A percentile compares a stretch with the other conserved stretches of the same genome.
These are phyloP conservation scores for Picathartes gymnocephalus DNA, from an alignment of 2,113 vertebrate species.

Conservation along the genomic window DNA sequence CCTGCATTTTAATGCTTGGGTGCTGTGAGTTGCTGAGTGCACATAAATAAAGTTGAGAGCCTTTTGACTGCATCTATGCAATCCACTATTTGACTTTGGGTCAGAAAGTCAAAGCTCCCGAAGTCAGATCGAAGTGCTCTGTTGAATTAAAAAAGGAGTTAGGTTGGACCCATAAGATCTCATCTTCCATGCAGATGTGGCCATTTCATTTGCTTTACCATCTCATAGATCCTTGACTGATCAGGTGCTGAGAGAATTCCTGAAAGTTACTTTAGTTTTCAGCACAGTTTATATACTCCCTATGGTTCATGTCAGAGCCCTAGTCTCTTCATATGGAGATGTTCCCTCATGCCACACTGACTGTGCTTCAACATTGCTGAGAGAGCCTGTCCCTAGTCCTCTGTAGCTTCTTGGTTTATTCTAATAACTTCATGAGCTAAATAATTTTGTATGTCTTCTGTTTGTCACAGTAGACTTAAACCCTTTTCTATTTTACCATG, in stretches of 20 bases:
- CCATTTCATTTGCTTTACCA: background rate
- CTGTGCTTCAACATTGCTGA: background rate
- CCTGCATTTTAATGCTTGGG: background rate
- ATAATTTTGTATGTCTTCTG: background rate
- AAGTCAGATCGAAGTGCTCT: background rate
- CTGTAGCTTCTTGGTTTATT: background rate
- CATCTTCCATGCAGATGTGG: background rate
- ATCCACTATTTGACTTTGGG: background rate
- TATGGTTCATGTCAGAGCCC: background rate
- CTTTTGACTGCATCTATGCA: background rate
- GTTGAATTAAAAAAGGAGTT: background rate
- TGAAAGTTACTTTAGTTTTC: background rate
- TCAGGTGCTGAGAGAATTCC: background rate
- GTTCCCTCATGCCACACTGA: background rate
- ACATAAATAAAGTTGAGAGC: background rate
- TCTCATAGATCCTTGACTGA: background rate
- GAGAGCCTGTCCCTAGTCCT: background rate
- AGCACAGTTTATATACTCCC: background rate
- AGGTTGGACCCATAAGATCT: background rate
- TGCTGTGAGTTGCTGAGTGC: background rate
- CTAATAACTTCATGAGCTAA: background rate
- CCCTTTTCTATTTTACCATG: background rate
- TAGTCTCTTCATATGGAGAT: background rate
- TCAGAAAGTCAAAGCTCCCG: background rate
- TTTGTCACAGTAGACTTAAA: background rate